Evolutionary conservation across 23 tunicate species (phyloP), one percentile per base, ranked within the genome.

Genomic region (Pegea sp.): DNA sequence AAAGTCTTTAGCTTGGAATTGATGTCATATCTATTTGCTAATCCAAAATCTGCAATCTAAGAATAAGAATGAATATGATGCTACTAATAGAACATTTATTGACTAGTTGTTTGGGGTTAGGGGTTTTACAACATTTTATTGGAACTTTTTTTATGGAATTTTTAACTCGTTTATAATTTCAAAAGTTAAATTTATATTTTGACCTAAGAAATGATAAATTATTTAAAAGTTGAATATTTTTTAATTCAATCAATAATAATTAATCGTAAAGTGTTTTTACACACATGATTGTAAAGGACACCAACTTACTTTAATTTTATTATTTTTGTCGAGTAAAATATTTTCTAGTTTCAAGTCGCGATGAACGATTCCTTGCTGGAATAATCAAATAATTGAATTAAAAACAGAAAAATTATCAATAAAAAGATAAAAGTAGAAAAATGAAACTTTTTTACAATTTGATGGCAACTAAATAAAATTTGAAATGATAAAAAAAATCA

Each of bases 21-120:
- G 33, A 42, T 26, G 25, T 49, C 44, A 54, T 62, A 77, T 31
- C 25, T 30, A 57, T 77, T 77, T 21, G 89, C 75, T 1, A 77
- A 63, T 25, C 89, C 89, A 48, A 77, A 77, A 30, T 77, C 89
- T 26, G 89, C 89, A 22, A 77, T 77, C 89, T 77, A 48, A 4
- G 60, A 33, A 48, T 32, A n/a, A 4, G 3, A 43, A 23, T 16
- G 7, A 8, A 16, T 6, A 24, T 55, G 11, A 24, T 5, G 43
- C 20, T 6, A 6, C 11, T 20, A 58, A 58, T 19, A 51, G 7
- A 51, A 20, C 18, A 11, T 20, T 11, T 51, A 22, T 51, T n/a
- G 21, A 51, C 22, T 7, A 51, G 8, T 11, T 19, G n/a, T 11
- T 11, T 7, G n/a, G 7, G 56, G 8, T 16, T 7, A 20, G 56